Evolutionary conservation across 2,113 vertebrate genomes (phyloP), one percentile per base, ranked within the genome.

Genomic region (Pipra filicauda): DNA sequence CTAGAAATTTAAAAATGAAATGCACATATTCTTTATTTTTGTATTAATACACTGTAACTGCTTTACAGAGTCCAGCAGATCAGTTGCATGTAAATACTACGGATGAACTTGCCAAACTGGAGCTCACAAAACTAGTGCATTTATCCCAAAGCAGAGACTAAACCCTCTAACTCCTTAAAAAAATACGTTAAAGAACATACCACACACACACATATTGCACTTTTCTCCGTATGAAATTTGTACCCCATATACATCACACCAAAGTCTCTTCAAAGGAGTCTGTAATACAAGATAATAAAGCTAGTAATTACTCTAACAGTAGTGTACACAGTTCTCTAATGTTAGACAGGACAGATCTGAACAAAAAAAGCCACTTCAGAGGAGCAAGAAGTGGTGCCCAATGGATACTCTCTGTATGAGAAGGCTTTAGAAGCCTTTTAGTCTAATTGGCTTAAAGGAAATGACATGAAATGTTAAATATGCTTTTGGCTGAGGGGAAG

Each of bases 191-290:
- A 97, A 96, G 96, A 97, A 97, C 96, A 93, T 97, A 98, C 98
- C 98, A 98, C 97, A 93, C 96, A 81, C 94, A 98, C 92, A 96
- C 93, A 91, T 96, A 98, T 98, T 98, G 98, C 98, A 98, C 98
- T 98, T 98, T 92, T 97, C 97, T 98, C 97, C 76, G 65, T 97
- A 94, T 97, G 96, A 97, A 97, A 95, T 95, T 94, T 91, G 97
- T 97, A 96, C 97, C 97, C 97, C 97, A 93, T 15, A 51, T 96
- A 97, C 96, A 90, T 94, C 91, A 96, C 94, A 97, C 97, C 97
- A 93, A 98, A 97, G 97, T 97, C 97, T 97, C 97, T 98, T 96
- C 97, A 95, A 97, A 98, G 96, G 93, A 97, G 87, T 82, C 95
- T 94, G 95, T 92, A 91, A 95, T 89, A 96, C 92, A 78, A 91